Evolutionary conservation across 2,797 vertebrate genomes (phyloP).

Genomic region (Prionace glauca): DNA sequence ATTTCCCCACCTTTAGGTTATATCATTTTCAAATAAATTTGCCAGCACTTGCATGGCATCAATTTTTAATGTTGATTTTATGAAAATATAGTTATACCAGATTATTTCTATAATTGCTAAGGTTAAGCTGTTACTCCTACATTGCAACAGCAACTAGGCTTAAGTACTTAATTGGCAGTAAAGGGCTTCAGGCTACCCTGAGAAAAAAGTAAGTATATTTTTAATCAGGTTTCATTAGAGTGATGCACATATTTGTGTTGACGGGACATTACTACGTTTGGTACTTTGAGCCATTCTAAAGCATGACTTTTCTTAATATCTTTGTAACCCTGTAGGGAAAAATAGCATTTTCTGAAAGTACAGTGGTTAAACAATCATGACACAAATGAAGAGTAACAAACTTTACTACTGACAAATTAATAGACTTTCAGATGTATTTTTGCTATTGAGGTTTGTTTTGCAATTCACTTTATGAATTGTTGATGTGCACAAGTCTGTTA

Average conservation of each 20-base stretch:
- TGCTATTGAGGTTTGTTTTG: background rate
- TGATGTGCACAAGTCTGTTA: background rate
- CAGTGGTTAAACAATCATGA: conserved; percentile 5
- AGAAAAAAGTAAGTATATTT: background rate
- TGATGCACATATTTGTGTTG: background rate
- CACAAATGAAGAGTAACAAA: background rate
- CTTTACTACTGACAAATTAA: conserved; percentile 14
- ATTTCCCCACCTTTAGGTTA: background rate
- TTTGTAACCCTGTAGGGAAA: background rate
- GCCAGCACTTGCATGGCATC: background rate
- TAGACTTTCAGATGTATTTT: conserved; percentile 23
- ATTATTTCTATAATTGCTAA: background rate
- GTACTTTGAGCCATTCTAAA: background rate
- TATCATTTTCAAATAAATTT: background rate
- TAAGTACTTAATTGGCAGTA: background rate
- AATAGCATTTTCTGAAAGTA: background rate
- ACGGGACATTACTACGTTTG: background rate
- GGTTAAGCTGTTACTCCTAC: background rate
- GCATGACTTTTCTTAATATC: background rate
- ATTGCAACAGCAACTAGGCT: background rate
- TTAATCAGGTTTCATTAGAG: background rate
- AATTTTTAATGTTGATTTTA: background rate
- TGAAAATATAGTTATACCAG: background rate
- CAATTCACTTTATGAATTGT: background rate
- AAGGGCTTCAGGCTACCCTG: background rate